Percentiles rank a stretch among this genome's conserved stretches.
phyloP scores from a whole-genome alignment of 2,888 invertebrate species.

The Eupithecia subfuscata region DNA sequence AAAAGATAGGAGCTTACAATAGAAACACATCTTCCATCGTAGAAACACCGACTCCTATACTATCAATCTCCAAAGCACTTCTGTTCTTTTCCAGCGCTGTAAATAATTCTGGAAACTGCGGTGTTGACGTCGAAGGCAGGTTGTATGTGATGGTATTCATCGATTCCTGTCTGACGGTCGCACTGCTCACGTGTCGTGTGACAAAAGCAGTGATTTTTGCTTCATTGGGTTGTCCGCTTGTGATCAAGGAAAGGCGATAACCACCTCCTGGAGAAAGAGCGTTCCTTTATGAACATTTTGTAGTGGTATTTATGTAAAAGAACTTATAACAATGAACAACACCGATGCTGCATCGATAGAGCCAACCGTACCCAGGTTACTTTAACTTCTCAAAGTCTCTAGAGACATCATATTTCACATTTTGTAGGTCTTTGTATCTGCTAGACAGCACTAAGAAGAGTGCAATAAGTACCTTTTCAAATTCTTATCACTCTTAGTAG shows the following conservation, averaged over 20 bases:
- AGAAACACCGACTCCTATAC: conserved; percentile 93
- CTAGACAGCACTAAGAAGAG: too few species aligned
- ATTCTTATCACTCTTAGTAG: too few species aligned
- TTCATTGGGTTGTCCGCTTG: not conserved
- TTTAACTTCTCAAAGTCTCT: too few species aligned
- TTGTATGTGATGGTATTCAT: not conserved
- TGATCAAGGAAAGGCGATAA: not conserved
- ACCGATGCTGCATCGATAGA: too few species aligned
- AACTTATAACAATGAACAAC: too few species aligned
- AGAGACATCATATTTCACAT: too few species aligned
- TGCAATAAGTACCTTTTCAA: too few species aligned
- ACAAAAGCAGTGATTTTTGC: not conserved
- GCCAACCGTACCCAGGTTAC: too few species aligned
- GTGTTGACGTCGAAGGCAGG: not conserved
- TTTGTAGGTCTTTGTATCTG: too few species aligned
- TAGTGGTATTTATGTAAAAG: not conserved
- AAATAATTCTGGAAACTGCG: not conserved
- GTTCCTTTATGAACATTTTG: not conserved
- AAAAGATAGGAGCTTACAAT: conserved; percentile 78
- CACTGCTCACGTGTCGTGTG: not conserved
- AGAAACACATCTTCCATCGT: conserved; percentile 97
- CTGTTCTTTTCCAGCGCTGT: conserved; percentile 47
- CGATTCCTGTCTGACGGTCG: not conserved
- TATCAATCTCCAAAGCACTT: conserved; percentile 86
- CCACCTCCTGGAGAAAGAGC: not conserved